Conservation (phyloP, 2,797 vertebrate species). For the Rhodeus uyekii region DNA sequence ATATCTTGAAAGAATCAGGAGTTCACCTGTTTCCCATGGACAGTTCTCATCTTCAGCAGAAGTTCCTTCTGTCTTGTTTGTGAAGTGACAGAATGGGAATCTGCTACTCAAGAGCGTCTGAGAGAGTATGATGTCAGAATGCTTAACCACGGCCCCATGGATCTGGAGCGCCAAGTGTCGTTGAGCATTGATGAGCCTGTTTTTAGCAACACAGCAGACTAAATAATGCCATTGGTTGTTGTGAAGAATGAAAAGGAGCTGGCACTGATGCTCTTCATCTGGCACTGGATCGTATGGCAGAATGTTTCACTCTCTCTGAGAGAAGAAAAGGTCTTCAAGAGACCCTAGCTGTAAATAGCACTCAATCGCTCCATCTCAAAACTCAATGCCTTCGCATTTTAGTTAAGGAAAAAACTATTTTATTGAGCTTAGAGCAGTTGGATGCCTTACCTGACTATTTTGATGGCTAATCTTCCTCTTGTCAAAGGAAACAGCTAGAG, state of each 20-base stretch:
- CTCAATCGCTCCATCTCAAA: slow-evolving; percentile 41
- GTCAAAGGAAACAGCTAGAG: slow-evolving; percentile 62
- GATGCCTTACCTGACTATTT: slow-evolving; percentile 53
- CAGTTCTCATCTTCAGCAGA: slow-evolving; percentile 27
- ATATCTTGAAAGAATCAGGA: background rate
- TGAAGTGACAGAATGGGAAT: slow-evolving; percentile 25
- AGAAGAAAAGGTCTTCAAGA: slow-evolving; percentile 56
- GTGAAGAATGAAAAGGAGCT: slow-evolving; percentile 69
- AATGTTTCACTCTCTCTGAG: slow-evolving; percentile 60
- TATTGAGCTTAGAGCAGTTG: slow-evolving; percentile 59
- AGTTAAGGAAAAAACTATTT: slow-evolving; percentile 57
- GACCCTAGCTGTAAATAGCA: slow-evolving; percentile 54
- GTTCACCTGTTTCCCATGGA: slow-evolving; percentile 37
- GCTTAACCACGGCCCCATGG: slow-evolving; percentile 22
- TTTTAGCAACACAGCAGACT: slow-evolving; percentile 65
- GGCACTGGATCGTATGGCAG: slow-evolving; percentile 69
- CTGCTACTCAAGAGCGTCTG: slow-evolving; percentile 6
- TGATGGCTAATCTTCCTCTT: slow-evolving; percentile 46
- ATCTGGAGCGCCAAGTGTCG: background rate
- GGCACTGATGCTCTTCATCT: slow-evolving; percentile 63
- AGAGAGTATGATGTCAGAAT: slow-evolving; percentile 49
- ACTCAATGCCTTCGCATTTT: slow-evolving; percentile 49
- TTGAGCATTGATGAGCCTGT: slow-evolving; percentile 52
- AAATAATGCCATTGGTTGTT: slow-evolving; percentile 74
- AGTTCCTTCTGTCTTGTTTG: slow-evolving; percentile 10